These are phyloP conservation scores for Sinonovacula constricta DNA, from an alignment of 1,140 invertebrate species.

Conservation along the genomic window DNA sequence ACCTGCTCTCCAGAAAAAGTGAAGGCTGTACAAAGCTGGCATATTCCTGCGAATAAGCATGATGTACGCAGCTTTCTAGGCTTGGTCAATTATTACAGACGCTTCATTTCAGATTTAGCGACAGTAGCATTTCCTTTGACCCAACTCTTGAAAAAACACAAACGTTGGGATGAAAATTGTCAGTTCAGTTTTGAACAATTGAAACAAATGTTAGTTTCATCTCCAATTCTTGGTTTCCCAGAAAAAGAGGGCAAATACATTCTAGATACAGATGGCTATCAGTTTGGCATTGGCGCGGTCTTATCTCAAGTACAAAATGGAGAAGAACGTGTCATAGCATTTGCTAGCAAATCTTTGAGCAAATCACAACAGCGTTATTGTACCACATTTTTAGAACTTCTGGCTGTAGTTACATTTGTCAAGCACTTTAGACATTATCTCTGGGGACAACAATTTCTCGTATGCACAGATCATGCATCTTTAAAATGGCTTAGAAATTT, in stretches of 20 bases:
- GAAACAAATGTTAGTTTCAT: neutral
- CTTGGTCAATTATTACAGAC: conserved; percentile 23
- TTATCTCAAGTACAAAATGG: neutral
- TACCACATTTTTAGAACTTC: conserved; percentile 29
- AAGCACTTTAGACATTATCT: conserved; percentile 45
- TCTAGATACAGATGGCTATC: neutral
- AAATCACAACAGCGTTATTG: conserved; percentile 23
- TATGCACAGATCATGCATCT: conserved; percentile 44
- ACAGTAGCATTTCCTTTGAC: conserved; percentile 16
- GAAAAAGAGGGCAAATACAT: neutral
- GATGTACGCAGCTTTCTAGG: conserved; percentile 43
- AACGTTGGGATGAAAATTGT: neutral
- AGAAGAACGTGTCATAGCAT: conserved; percentile 38
- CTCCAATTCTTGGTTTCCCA: neutral
- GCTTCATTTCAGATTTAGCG: conserved; percentile 28
- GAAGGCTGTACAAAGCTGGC: conserved; percentile 11
- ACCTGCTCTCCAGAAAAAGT: conserved; percentile 3
- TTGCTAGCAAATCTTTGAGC: conserved; percentile 20
- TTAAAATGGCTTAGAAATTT: conserved; percentile 40
- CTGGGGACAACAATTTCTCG: conserved; percentile 21
- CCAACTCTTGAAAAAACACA: neutral
- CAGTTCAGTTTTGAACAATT: neutral
- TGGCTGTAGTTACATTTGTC: conserved; percentile 41
- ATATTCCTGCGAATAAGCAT: neutral
- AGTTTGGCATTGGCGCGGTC: neutral